These are phyloP conservation scores for Calypte anna DNA, from an alignment of 2,113 vertebrate species.

Conservation along the genomic window DNA sequence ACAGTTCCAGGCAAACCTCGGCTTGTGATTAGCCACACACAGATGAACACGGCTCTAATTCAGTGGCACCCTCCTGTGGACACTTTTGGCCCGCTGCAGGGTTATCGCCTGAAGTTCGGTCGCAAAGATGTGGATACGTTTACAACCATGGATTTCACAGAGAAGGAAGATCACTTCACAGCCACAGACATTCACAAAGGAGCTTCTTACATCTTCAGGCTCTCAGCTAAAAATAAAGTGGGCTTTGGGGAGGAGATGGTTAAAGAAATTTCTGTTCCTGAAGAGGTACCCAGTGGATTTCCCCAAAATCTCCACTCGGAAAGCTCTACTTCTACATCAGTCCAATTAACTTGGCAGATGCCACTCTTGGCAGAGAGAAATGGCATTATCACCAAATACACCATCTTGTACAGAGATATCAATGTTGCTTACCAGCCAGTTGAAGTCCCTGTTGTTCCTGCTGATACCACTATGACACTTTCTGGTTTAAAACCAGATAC, in stretches of 20 bases:
- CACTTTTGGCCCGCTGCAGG: constrained; percentile 91
- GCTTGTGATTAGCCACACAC: constrained; percentile 95
- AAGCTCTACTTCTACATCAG: constrained; percentile 89
- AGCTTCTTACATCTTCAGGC: constrained; percentile 91
- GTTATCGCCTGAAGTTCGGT: constrained; percentile 94
- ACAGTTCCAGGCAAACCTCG: constrained; percentile 96
- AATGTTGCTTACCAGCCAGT: constrained; percentile 92
- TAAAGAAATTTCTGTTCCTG: constrained; percentile 93
- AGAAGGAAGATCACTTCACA: constrained; percentile 96
- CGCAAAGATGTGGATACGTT: constrained; percentile 91
- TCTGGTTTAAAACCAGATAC: constrained; percentile 96
- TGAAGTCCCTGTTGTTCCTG: constrained; percentile 91
- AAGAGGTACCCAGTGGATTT: constrained; percentile 93
- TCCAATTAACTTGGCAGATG: constrained; percentile 93
- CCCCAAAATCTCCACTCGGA: constrained; percentile 92
- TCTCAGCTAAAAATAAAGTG: constrained; percentile 96
- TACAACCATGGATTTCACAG: constrained; percentile 92
- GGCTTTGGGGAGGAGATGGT: constrained; percentile 97
- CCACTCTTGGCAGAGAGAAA: constrained; percentile 91
- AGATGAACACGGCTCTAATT: constrained; percentile 97
- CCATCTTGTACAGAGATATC: constrained; percentile 97
- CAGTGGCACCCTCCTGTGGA: constrained; percentile 95
- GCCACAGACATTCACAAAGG: constrained; percentile 98
- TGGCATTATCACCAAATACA: constrained; percentile 92
- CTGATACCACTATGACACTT: constrained; percentile 89